phyloP scores from a whole-genome alignment of 2,797 vertebrate genomes.

The Taenioides sp. region DNA sequence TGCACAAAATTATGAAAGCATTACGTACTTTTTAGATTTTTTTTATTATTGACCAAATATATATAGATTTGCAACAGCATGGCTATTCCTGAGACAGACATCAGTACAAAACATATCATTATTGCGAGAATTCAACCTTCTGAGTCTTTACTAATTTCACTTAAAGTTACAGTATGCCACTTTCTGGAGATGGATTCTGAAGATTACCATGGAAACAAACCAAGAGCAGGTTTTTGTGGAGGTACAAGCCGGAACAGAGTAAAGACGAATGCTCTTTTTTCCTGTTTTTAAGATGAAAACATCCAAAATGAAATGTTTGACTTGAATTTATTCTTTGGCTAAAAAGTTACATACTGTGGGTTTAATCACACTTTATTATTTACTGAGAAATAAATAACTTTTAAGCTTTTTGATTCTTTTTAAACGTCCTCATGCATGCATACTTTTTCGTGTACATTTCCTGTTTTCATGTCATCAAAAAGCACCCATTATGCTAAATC shows the following conservation, averaged over 20 bases:
- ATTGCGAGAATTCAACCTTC: slow-evolving; percentile 1
- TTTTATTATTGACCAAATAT: slow-evolving; percentile 29
- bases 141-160: not conserved
- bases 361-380: not conserved
- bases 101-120: slow-evolving; percentile 1
- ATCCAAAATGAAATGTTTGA: too few relatives aligned
- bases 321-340: too few relatives aligned
- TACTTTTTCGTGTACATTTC: not conserved
- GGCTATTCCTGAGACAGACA: slow-evolving; percentile 22
- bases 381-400: not conserved
- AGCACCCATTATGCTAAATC: slow-evolving; percentile 31
- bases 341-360: too few relatives aligned
- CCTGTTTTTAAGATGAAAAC: too few relatives aligned
- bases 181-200: too few relatives aligned
- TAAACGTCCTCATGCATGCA: not conserved
- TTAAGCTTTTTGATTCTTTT: too few relatives aligned
- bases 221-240: too few relatives aligned
- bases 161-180: too few relatives aligned
- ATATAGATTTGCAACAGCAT: slow-evolving; percentile 25
- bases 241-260: too few relatives aligned
- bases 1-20: not conserved
- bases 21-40: slow-evolving; percentile 11
- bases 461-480: slow-evolving; percentile 14
- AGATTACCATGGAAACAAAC: too few relatives aligned
- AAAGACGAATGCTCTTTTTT: too few relatives aligned